Base-by-base conservation (phyloP, 2,113 vertebrate genomes). In the Thunnus maccoyii region DNA sequence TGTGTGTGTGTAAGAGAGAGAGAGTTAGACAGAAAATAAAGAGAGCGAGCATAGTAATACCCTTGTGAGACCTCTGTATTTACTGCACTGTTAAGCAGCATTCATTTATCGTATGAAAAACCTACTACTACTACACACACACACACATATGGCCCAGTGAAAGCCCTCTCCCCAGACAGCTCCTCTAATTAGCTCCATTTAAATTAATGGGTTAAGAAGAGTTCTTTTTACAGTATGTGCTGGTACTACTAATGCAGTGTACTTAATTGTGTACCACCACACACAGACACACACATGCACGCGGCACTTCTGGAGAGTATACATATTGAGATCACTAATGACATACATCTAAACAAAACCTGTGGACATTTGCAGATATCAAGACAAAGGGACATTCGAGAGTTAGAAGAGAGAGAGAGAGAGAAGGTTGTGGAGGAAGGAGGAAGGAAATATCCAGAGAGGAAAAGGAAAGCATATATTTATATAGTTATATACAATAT, bases 21-120 rank as follows among this genome's bases (percentile, higher is more conserved):
- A 67, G 70, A 77, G 61, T 71, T 77, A 67, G 58, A 63, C n/a
- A 41, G 44, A 50, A 85, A 77, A 82, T 71, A 75, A 76, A 89
- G 80, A 64, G 72, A 89, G 72, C 6, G 16, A 51, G 65, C 67
- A 56, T 74, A 25, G 63, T 67, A 85, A 86, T 91, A 86, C 85
- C 85, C 89, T 85, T 82, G 79, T 86, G 86, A 72, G 85, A 77
- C 73, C 63, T 73, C 78, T 78, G 80, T 91, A 87, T 92, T 92
- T 90, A 90, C 89, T 87, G 88, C 86, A 74, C 88, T 72, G 89
- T 90, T 92, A 87, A 90, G 76, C 81, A 86, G 84, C 70, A 78
- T 82, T 83, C 88, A 89, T 91, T 91, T 91, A 86, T 90, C 89
- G 87, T 68, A 44, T 84, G 82, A 84, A 84, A 74, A 85, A 77